Evolutionary conservation across 2,888 invertebrate genomes (phyloP).

Genomic region (Sarcophaga variegata): DNA sequence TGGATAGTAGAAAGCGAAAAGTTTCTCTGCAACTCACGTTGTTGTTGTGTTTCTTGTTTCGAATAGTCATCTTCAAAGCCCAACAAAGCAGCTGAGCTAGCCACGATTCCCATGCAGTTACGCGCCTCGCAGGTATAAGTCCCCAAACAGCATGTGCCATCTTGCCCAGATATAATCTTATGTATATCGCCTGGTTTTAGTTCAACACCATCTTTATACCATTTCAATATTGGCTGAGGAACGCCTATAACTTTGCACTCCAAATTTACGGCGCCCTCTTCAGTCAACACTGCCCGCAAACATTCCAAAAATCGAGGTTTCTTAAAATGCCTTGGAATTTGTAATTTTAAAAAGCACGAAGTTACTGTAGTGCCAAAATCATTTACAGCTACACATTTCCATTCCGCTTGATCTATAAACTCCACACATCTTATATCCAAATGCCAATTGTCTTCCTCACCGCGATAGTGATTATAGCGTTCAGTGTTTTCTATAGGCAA

Average conservation of each 20-base stretch:
- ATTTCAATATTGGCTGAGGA: conserved; percentile 93
- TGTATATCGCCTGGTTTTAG: conserved; percentile 95
- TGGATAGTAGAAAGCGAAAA: conserved; percentile 95
- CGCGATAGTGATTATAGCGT: conserved; percentile 87
- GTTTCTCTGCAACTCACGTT: conserved; percentile 85
- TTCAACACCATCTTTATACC: conserved; percentile 96
- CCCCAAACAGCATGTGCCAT: conserved; percentile 94
- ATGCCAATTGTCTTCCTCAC: conserved; percentile 88
- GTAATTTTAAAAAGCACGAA: conserved; percentile 91
- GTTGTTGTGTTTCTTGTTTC: conserved; percentile 82
- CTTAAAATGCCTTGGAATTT: conserved; percentile 93
- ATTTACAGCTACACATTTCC: conserved; percentile 95
- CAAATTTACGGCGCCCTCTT: conserved; percentile 93
- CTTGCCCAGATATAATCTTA: conserved; percentile 93
- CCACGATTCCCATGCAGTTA: conserved; percentile 95
- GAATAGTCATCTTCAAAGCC: conserved; percentile 90
- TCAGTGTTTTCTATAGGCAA: conserved; percentile 87
- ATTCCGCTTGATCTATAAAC: conserved; percentile 93
- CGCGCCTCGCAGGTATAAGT: conserved; percentile 95
- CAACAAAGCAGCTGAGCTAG: conserved; percentile 92
- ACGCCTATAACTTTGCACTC: conserved; percentile 97
- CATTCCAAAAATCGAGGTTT: conserved; percentile 94
- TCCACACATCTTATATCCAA: conserved; percentile 89
- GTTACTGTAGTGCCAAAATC: conserved; percentile 95
- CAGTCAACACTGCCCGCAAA: conserved; percentile 91